A percentile compares a stretch with the other conserved stretches of the same genome.
These are phyloP conservation scores for Tridacna crocea DNA, from an alignment of 2,888 invertebrate genomes.

Conservation along the genomic window DNA sequence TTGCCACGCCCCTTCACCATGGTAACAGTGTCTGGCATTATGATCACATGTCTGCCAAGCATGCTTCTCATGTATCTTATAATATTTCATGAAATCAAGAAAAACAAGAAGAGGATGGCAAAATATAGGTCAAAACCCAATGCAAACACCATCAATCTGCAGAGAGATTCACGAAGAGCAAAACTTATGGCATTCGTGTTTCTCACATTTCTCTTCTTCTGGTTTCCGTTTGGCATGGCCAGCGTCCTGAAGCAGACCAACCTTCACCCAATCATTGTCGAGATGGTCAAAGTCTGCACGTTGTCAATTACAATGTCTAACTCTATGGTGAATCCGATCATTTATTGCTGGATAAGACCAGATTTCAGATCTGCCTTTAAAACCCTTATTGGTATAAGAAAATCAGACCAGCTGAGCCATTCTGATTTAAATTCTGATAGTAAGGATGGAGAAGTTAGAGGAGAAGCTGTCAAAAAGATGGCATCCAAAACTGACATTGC, in stretches of 20 bases:
- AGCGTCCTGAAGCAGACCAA: constrained; percentile 59
- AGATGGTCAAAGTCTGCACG: constrained; percentile 57
- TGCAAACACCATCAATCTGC: not conserved
- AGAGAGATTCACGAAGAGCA: constrained; percentile 50
- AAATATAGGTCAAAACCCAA: constrained; percentile 21
- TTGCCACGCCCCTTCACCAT: constrained; percentile 59
- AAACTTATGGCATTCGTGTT: constrained; percentile 59
- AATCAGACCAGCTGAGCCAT: constrained; percentile 8
- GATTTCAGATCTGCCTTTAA: constrained; percentile 60
- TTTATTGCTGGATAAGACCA: constrained; percentile 51
- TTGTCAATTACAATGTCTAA: constrained; percentile 55
- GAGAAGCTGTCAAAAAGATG: not conserved
- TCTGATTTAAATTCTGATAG: not conserved
- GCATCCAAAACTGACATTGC: no score
- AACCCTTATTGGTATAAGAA: constrained; percentile 6
- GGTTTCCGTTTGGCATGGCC: constrained; percentile 63
- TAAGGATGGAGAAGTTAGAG: not conserved
- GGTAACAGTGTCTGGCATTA: constrained; percentile 48
- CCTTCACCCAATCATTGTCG: constrained; percentile 37
- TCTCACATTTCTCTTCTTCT: constrained; percentile 66
- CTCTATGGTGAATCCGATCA: constrained; percentile 32
- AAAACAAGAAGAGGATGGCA: constrained; percentile 39
- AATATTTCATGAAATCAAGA: constrained; percentile 53
- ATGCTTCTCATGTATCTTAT: constrained; percentile 45
- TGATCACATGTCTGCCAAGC: constrained; percentile 35